A percentile compares a stretch with the other conserved stretches of the same genome.
Conservation (phyloP, 2,888 invertebrate genomes). For the Hermaeophaga mercurialis region DNA sequence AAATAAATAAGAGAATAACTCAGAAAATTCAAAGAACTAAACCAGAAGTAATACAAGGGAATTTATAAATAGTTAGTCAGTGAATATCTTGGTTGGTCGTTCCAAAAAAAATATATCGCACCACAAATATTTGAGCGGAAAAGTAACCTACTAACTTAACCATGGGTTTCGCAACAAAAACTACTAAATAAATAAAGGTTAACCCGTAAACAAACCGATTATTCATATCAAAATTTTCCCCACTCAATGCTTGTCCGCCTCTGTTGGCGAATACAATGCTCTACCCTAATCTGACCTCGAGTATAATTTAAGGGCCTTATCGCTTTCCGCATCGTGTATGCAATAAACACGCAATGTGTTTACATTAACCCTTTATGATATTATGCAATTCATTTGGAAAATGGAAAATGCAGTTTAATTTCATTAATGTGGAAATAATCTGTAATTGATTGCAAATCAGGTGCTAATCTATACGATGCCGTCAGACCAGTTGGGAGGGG, state of each 20-base stretch:
- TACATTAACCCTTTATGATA: constrained; percentile 41
- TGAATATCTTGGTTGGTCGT: too few species aligned
- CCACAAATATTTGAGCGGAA: too few species aligned
- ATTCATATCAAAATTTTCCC: too few species aligned
- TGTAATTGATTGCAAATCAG: constrained; percentile 38
- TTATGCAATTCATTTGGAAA: constrained; percentile 44
- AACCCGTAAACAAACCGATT: too few species aligned
- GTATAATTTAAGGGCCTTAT: constrained; percentile 47
- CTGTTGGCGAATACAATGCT: constrained; percentile 26
- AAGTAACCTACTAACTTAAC: too few species aligned
- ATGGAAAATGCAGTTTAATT: constrained; percentile 41
- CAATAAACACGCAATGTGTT: constrained; percentile 40
- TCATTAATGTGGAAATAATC: constrained; percentile 39
- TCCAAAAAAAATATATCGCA: too few species aligned
- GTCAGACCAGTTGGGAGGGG: constrained; percentile 12
- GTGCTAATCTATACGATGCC: constrained; percentile 32
- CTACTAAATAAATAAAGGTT: too few species aligned
- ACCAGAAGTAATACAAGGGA: too few species aligned
- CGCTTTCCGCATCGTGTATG: constrained; percentile 38
- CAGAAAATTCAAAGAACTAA: too few species aligned
- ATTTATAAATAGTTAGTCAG: too few species aligned
- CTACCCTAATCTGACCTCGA: constrained; percentile 47
- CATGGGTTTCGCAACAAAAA: too few species aligned
- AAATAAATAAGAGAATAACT: too few species aligned
- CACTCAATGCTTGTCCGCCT: neutral